A percentile compares a stretch with the other conserved stretches of the same genome.
Conservation (phyloP, 2,888 invertebrate genomes). For the Lasioglossum oenotherae region DNA sequence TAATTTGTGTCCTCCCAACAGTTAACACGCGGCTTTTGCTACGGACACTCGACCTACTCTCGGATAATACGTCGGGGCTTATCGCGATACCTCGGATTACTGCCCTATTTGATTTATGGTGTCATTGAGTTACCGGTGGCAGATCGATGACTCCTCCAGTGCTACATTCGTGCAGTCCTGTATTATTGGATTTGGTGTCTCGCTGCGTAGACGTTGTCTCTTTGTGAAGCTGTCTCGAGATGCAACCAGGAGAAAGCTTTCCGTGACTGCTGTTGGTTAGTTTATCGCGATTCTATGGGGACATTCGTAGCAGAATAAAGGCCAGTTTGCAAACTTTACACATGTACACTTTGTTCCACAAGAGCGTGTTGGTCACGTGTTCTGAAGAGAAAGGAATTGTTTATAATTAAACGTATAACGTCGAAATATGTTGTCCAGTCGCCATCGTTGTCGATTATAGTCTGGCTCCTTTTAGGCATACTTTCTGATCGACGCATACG, state of each 20-base stretch:
- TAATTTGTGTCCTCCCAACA: slow-evolving; percentile 47
- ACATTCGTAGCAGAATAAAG: background rate
- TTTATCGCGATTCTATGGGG: background rate
- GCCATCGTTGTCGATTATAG: too few relatives aligned
- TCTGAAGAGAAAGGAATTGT: too few relatives aligned
- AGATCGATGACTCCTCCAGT: background rate
- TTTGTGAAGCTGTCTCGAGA: background rate
- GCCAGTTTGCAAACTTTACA: background rate
- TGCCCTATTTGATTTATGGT: background rate
- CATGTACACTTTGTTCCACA: too few relatives aligned
- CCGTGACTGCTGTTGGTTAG: background rate
- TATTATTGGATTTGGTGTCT: background rate
- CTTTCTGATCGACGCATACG: too few relatives aligned
- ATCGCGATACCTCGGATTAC: background rate
- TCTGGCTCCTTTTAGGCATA: too few relatives aligned
- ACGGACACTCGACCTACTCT: slow-evolving; percentile 22
- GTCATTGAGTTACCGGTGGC: background rate
- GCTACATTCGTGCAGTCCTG: background rate
- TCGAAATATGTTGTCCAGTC: too few relatives aligned
- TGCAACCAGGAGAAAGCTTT: background rate
- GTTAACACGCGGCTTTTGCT: slow-evolving; percentile 39
- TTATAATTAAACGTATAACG: too few relatives aligned
- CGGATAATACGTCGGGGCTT: background rate
- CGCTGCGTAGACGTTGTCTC: background rate
- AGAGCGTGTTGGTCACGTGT: too few relatives aligned